Conservation (phyloP, 2,113 vertebrate species). For the Tragulus kanchil region DNA sequence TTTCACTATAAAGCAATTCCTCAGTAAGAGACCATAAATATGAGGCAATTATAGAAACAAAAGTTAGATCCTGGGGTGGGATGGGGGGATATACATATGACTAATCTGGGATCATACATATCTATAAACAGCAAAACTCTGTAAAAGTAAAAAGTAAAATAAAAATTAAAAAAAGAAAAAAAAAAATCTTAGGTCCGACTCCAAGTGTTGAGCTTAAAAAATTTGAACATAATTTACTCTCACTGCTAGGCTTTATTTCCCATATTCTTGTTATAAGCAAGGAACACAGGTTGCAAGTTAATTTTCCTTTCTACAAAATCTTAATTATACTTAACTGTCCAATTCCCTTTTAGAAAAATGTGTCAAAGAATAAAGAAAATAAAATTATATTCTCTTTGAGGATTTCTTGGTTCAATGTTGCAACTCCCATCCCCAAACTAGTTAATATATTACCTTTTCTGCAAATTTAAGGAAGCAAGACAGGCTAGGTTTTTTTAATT, state of each 20-base stretch:
- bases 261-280: constrained; percentile 30
- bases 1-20: neutral
- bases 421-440: neutral
- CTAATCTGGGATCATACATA: no score
- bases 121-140: no score
- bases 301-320: neutral
- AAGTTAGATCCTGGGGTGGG: neutral
- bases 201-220: neutral
- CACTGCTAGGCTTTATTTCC: neutral
- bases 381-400: neutral
- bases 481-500: no score
- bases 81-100: no score
- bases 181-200: neutral
- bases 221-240: neutral
- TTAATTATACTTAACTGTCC: neutral
- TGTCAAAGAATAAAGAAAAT: constrained; percentile 58
- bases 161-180: no score
- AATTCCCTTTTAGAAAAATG: neutral
- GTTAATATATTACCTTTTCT: constrained; percentile 24
- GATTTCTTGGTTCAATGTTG: neutral
- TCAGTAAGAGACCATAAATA: neutral
- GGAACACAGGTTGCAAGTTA: neutral
- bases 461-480: constrained; percentile 62
- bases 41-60: neutral
- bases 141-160: no score